phyloP scores from a whole-genome alignment of 2,888 invertebrate genomes.

The Eupithecia pulchellata region DNA sequence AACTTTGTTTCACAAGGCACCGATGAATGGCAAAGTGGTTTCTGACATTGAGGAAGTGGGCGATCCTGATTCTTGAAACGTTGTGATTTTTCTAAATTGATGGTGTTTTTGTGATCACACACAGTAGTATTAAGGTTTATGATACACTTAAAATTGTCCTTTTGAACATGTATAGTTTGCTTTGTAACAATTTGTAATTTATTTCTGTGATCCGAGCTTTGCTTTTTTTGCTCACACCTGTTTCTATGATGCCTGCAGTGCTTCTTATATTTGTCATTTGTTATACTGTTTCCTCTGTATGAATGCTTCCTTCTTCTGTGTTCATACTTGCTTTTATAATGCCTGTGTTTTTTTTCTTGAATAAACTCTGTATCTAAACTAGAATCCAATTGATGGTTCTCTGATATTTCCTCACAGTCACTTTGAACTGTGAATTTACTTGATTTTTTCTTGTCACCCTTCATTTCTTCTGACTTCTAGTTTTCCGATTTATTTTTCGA shows the following conservation, averaged over 20 bases:
- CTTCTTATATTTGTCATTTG: not conserved
- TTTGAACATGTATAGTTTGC: slow-evolving; percentile 25
- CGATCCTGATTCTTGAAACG: slow-evolving; percentile 5
- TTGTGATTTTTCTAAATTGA: slow-evolving; percentile 12
- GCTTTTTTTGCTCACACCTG: slow-evolving; percentile 3
- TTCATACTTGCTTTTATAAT: slow-evolving; percentile 27
- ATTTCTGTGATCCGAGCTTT: slow-evolving; percentile 1
- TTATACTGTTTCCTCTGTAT: not conserved
- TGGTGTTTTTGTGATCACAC: slow-evolving; percentile 26
- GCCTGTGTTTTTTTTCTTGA: slow-evolving; percentile 16
- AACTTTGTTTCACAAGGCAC: not conserved
- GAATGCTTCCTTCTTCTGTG: slow-evolving; percentile 7
- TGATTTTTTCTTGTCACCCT: slow-evolving; percentile 14
- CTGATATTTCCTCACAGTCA: slow-evolving; percentile 20
- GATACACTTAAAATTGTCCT: slow-evolving; percentile 32
- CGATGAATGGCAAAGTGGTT: slow-evolving; percentile 10
- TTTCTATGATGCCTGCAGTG: not conserved
- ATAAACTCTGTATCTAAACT: slow-evolving; percentile 10
- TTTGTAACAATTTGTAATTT: slow-evolving; percentile 12
- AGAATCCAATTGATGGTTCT: slow-evolving; percentile 9
- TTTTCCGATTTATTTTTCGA: not conserved
- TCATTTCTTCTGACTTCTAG: slow-evolving; percentile 16
- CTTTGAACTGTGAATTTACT: not conserved
- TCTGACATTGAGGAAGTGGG: slow-evolving; percentile 20
- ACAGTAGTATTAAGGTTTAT: slow-evolving; percentile 41